These are phyloP conservation scores for Novumbra hubbsi DNA, from an alignment of 2,797 vertebrate species.

Conservation along the genomic window DNA sequence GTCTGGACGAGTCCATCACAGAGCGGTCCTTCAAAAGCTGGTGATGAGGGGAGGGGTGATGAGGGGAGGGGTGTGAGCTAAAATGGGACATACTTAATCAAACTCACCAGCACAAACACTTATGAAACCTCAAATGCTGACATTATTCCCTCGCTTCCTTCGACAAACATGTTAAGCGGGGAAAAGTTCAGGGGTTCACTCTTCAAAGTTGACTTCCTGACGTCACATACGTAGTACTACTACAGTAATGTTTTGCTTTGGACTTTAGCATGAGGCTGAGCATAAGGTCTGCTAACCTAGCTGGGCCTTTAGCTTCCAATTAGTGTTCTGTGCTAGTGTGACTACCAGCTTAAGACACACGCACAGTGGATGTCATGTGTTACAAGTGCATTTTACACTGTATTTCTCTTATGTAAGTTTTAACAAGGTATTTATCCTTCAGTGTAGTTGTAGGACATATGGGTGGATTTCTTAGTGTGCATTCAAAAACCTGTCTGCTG, in stretches of 20 bases:
- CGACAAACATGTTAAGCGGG: not conserved
- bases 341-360: not conserved
- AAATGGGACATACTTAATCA: not conserved
- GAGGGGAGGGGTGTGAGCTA: not conserved
- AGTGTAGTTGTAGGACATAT: not conserved
- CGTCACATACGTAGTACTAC: not conserved
- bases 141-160: not conserved
- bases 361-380: not conserved
- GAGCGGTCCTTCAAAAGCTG: not conserved
- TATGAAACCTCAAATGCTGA: not conserved
- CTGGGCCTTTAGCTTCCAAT: not conserved
- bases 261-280: not conserved
- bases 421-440: not conserved
- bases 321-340: not conserved
- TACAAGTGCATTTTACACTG: not conserved
- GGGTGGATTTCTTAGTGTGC: not conserved
- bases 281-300: not conserved
- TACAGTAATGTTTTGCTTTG: not conserved
- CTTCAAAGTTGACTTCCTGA: not conserved
- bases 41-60: constrained; percentile 2
- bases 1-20: constrained; percentile 13
- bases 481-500: not conserved
- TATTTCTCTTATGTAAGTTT: no score
- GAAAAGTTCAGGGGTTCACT: not conserved
- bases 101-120: not conserved